These are phyloP conservation scores for Catostomus latipinnis DNA, from an alignment of 2,797 vertebrate species.

Conservation along the genomic window DNA sequence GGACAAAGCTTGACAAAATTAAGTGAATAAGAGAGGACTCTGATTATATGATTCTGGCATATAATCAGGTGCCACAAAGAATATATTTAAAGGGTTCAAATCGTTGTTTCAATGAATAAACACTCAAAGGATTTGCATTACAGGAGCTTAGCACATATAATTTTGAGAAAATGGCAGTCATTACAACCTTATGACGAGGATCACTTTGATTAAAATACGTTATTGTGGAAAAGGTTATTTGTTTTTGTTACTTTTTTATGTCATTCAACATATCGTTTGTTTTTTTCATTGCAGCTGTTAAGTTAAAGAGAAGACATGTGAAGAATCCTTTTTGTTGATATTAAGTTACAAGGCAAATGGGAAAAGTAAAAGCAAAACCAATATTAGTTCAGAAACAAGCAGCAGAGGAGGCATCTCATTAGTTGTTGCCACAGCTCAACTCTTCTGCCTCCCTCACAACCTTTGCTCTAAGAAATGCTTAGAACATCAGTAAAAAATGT, in stretches of 20 bases:
- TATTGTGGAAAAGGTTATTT: no score
- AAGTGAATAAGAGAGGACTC: conserved; percentile 16
- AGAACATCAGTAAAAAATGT: conserved; percentile 3
- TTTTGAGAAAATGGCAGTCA: background rate
- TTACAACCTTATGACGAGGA: background rate
- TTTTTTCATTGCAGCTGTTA: background rate
- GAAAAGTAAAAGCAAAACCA: background rate
- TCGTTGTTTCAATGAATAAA: background rate
- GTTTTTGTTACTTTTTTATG: background rate
- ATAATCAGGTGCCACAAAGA: background rate
- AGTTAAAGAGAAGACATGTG: background rate
- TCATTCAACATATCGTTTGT: background rate
- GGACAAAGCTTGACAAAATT: conserved; percentile 22
- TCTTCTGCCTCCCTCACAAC: background rate
- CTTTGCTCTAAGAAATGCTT: conserved; percentile 8
- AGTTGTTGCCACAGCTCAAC: conserved; percentile 11
- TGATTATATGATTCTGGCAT: background rate
- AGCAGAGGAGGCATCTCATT: conserved; percentile 23
- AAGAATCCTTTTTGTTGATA: conserved; percentile 6
- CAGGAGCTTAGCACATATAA: background rate
- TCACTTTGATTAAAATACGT: no score
- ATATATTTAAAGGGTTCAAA: background rate
- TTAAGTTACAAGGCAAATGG: conserved; percentile 5
- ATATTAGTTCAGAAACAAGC: conserved; percentile 22
- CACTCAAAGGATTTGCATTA: background rate